Percentiles rank a stretch among this genome's conserved stretches.
Evolutionary conservation across 1,140 invertebrate genomes (phyloP).

Genomic region (Chionoecetes opilio): DNA sequence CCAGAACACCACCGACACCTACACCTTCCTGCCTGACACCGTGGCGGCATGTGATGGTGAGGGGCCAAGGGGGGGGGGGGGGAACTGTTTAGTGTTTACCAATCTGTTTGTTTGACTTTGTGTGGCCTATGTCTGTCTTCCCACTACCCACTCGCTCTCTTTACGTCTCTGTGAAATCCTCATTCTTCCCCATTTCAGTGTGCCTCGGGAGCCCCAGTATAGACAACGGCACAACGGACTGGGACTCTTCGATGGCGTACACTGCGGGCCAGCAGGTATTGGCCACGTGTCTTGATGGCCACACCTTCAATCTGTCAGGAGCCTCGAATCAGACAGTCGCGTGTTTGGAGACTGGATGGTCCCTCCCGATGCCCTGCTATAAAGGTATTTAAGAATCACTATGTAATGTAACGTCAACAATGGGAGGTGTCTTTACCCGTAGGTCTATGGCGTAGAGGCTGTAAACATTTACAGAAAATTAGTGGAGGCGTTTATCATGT

Average conservation of each 20-base stretch:
- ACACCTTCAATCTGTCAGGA: neutral
- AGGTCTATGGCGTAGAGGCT: no score
- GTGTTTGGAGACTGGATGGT: conserved; percentile 15
- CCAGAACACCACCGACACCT: neutral
- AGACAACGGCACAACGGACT: neutral
- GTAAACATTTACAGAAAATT: no score
- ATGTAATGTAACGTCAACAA: no score
- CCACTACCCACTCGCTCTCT: no score
- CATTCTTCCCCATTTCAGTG: neutral
- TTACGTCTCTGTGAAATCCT: no score
- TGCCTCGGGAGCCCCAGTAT: neutral
- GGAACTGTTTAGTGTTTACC: no score
- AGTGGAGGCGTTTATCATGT: no score
- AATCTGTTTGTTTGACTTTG: no score
- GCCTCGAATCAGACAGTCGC: neutral
- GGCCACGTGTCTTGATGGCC: neutral
- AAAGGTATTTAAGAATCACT: neutral
- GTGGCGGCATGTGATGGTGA: neutral
- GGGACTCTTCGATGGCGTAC: neutral
- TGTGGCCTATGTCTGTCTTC: no score
- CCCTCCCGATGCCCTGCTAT: neutral
- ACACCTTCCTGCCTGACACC: neutral
- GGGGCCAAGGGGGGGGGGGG: neutral
- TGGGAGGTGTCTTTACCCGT: no score
- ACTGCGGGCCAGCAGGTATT: neutral